These are phyloP conservation scores for Nesidiocoris tenuis DNA, from an alignment of 2,888 invertebrate species.

Conservation along the genomic window DNA sequence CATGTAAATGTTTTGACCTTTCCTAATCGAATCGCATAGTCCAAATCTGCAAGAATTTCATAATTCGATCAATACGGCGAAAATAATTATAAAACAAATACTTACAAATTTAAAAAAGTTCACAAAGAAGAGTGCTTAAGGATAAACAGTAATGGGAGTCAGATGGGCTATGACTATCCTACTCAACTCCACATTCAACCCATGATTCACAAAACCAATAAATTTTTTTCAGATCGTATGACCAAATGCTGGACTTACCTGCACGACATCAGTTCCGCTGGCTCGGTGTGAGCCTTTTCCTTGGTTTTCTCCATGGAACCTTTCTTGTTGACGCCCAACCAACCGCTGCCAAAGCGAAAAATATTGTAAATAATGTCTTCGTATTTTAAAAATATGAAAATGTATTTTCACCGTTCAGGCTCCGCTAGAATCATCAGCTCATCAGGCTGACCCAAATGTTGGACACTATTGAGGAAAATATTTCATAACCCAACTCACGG, in stretches of 20 bases:
- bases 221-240: too few species aligned
- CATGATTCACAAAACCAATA: too few species aligned
- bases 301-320: conserved; percentile 49
- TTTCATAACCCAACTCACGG: conserved; percentile 76
- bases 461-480: too few species aligned
- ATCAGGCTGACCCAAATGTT: too few species aligned
- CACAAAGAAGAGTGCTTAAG: too few species aligned
- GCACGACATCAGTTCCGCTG: conserved; percentile 67
- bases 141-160: too few species aligned
- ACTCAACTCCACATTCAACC: too few species aligned
- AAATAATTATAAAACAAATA: conserved; percentile 3
- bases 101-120: conserved; percentile 7
- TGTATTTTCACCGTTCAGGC: too few species aligned
- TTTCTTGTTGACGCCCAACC: conserved; percentile 59
- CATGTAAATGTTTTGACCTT: conserved; percentile 71
- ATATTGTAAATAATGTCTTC: too few species aligned
- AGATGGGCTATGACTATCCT: too few species aligned
- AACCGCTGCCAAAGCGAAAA: conserved; percentile 54
- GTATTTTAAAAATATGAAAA: too few species aligned
- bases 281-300: conserved; percentile 53
- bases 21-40: conserved; percentile 74
- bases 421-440: too few species aligned
- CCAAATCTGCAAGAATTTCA: conserved; percentile 62
- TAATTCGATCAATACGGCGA: neutral
- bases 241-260: conserved; percentile 53